These are phyloP conservation scores for Rhinogobio ventralis DNA, from an alignment of 2,797 vertebrate species.

Conservation along the genomic window DNA sequence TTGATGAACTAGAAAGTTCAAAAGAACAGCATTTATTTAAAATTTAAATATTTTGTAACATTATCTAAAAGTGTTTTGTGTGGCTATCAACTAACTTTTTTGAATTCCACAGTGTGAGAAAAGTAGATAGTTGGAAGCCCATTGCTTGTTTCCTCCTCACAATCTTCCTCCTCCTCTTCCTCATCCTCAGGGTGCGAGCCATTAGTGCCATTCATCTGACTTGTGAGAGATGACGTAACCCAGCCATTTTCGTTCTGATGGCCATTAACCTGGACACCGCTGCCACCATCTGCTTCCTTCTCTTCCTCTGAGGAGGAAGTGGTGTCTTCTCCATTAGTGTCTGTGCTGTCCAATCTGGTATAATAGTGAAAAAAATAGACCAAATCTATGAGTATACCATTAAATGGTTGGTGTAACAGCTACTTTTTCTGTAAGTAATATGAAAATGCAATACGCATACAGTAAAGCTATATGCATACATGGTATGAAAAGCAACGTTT, in stretches of 20 bases:
- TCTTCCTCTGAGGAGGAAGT: constrained; percentile 88
- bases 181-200: constrained; percentile 58
- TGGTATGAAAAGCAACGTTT: neutral
- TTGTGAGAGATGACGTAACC: constrained; percentile 42
- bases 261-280: constrained; percentile 62
- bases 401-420: neutral
- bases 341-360: constrained; percentile 77
- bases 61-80: constrained; percentile 1
- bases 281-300: constrained; percentile 76
- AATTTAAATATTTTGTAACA: neutral
- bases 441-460: too few relatives aligned
- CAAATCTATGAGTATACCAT: neutral
- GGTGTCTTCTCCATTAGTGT: constrained; percentile 81
- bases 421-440: neutral
- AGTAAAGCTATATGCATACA: too few relatives aligned
- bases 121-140: constrained; percentile 92
- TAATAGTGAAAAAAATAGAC: neutral
- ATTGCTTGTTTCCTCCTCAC: constrained; percentile 67
- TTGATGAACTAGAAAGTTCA: neutral
- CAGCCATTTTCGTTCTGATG: constrained; percentile 62
- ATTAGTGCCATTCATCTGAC: constrained; percentile 52
- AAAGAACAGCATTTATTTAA: neutral
- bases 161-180: constrained; percentile 64
- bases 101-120: constrained; percentile 93
- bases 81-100: constrained; percentile 80